Percentiles rank a stretch among this genome's conserved stretches.
phyloP scores from a whole-genome alignment of 2,888 invertebrate genomes.

The Silvanus unidentatus region DNA sequence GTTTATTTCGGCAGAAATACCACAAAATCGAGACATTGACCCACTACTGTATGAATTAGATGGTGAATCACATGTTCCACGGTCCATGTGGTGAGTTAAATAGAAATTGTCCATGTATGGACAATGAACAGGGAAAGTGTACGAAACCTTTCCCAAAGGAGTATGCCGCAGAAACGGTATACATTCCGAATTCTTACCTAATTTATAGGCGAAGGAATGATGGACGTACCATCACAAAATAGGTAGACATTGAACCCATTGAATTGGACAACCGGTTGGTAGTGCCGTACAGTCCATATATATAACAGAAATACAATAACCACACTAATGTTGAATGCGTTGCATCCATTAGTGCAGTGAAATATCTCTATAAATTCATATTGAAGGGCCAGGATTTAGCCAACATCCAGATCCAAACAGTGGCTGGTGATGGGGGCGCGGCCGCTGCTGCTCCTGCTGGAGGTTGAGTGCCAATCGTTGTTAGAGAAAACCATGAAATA shows the following conservation, averaged over 20 bases:
- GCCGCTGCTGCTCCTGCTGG: too few relatives aligned
- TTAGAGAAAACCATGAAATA: too few relatives aligned
- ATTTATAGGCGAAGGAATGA: too few relatives aligned
- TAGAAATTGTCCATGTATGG: constrained; percentile 19
- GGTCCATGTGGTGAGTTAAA: constrained; percentile 16
- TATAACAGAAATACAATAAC: constrained; percentile 2
- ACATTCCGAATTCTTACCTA: neutral
- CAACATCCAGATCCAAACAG: too few relatives aligned
- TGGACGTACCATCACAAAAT: too few relatives aligned
- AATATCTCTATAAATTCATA: constrained; percentile 6
- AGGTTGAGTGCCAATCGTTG: too few relatives aligned
- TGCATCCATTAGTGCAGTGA: neutral
- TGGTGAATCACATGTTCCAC: neutral
- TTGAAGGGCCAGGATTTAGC: neutral
- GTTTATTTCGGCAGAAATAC: constrained; percentile 1
- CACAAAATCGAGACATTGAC: neutral
- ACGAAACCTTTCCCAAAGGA: constrained; percentile 23
- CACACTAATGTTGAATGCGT: constrained; percentile 1
- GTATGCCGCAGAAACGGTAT: neutral
- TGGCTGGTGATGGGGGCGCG: too few relatives aligned
- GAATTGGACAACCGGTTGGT: constrained; percentile 4
- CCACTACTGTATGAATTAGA: too few relatives aligned
- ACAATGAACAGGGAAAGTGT: too few relatives aligned
- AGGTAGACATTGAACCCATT: neutral
- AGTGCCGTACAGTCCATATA: constrained; percentile 2